A percentile compares a stretch with the other conserved stretches of the same genome.
phyloP scores from a whole-genome alignment of 2,113 vertebrate genomes.

The Suricata suricatta region DNA sequence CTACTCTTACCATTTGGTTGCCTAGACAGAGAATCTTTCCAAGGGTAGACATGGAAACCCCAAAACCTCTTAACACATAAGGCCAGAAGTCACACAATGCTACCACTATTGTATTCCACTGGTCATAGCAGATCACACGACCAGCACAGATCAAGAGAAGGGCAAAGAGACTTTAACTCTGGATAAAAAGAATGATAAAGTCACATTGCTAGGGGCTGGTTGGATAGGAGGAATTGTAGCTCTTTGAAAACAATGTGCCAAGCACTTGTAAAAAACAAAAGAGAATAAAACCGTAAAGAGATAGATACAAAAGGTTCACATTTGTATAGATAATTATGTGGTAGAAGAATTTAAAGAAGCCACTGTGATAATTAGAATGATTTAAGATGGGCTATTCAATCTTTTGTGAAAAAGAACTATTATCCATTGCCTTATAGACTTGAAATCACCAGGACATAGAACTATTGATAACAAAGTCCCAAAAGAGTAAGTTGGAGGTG shows the following conservation, averaged over 20 bases:
- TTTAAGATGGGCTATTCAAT: not conserved
- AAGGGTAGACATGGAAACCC: not conserved
- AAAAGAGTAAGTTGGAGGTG: not conserved
- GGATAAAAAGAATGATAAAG: not conserved
- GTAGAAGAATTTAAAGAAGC: constrained; percentile 11
- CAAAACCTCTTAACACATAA: not conserved
- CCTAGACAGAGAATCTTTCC: not conserved
- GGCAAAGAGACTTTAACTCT: not conserved
- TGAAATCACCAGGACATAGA: not conserved
- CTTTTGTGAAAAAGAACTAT: not conserved
- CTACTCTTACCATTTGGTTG: not conserved
- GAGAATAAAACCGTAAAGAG: not conserved
- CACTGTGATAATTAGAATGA: not conserved
- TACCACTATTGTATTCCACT: too few relatives aligned
- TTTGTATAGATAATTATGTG: not conserved
- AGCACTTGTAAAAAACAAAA: not conserved
- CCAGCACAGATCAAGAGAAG: not conserved
- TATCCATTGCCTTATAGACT: not conserved
- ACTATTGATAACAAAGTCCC: not conserved
- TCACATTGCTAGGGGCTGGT: not conserved
- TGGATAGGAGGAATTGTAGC: not conserved
- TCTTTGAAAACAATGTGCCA: constrained; percentile 35
- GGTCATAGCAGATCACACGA: not conserved
- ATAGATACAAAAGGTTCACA: not conserved
- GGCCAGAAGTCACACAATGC: not conserved